Evolutionary conservation across 2,797 vertebrate genomes (phyloP).

Genomic region (Coregonus suidteri): DNA sequence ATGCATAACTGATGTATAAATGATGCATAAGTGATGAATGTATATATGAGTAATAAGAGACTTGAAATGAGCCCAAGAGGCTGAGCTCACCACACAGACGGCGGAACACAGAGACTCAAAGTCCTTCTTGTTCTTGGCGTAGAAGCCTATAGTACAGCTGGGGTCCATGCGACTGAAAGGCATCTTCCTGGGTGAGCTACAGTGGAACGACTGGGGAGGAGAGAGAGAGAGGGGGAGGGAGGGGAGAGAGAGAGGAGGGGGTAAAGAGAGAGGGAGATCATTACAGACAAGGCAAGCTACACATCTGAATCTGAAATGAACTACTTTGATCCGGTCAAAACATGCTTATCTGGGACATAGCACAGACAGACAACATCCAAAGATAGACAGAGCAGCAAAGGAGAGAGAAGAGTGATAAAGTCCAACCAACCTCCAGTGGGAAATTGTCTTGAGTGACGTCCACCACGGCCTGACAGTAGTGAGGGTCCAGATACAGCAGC

Average conservation of each 20-base stretch:
- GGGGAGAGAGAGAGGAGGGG: not conserved
- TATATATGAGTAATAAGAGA: not conserved
- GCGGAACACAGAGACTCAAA: constrained; percentile 84
- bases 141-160: constrained; percentile 92
- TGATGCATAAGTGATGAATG: not conserved
- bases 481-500: constrained; percentile 91
- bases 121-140: constrained; percentile 83
- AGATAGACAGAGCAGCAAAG: not conserved
- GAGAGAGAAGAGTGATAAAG: not conserved
- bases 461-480: constrained; percentile 88
- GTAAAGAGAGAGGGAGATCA: not conserved
- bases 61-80: not conserved
- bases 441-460: constrained; percentile 81
- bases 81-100: constrained; percentile 77
- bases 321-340: not conserved
- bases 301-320: not conserved
- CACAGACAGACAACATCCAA: not conserved
- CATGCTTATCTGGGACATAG: not conserved
- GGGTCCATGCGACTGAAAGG: constrained; percentile 90
- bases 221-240: not conserved
- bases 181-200: constrained; percentile 89
- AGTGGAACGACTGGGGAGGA: constrained; percentile 84
- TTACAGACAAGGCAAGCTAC: not conserved
- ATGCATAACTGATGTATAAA: not conserved
- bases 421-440: constrained; percentile 80